Percentiles rank a stretch among this genome's conserved stretches.
phyloP scores from a whole-genome alignment of 1,140 invertebrate species.

The Drosophila burlai region DNA sequence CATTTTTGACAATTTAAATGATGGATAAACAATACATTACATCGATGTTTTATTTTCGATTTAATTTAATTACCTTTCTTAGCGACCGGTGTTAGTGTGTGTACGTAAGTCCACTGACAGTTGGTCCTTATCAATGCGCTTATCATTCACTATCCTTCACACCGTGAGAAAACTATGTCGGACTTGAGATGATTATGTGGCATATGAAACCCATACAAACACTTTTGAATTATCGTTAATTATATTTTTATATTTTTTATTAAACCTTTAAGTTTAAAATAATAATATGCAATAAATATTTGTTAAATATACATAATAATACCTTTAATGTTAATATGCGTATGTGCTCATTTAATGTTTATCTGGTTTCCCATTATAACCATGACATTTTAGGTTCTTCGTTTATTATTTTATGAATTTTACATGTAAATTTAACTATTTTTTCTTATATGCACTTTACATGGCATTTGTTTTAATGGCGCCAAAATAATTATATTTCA shows the following conservation, averaged over 20 bases:
- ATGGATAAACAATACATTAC: too few relatives aligned
- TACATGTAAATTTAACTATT: conserved; percentile 82
- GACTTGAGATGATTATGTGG: too few relatives aligned
- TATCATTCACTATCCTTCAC: background rate
- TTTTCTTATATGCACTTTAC: conserved; percentile 72
- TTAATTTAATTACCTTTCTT: too few relatives aligned
- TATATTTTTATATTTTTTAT: conserved; percentile 70
- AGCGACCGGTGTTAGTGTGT: too few relatives aligned
- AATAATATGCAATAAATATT: conserved; percentile 83
- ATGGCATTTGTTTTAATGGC: conserved; percentile 72
- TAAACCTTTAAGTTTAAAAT: conserved; percentile 81
- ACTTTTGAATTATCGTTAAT: conserved; percentile 7
- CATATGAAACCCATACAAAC: background rate
- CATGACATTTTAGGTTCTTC: conserved; percentile 29
- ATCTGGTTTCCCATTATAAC: conserved; percentile 11
- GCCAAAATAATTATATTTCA: conserved; percentile 75
- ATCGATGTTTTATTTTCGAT: too few relatives aligned
- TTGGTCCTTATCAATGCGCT: background rate
- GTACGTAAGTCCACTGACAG: too few relatives aligned
- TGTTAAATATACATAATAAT: conserved; percentile 80
- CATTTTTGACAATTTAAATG: too few relatives aligned
- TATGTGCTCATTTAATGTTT: conserved; percentile 55
- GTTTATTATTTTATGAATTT: conserved; percentile 55
- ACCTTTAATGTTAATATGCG: conserved; percentile 75
- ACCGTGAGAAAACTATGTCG: too few relatives aligned